Conservation (phyloP, 2,113 vertebrate genomes). For the Lamprotornis superbus region DNA sequence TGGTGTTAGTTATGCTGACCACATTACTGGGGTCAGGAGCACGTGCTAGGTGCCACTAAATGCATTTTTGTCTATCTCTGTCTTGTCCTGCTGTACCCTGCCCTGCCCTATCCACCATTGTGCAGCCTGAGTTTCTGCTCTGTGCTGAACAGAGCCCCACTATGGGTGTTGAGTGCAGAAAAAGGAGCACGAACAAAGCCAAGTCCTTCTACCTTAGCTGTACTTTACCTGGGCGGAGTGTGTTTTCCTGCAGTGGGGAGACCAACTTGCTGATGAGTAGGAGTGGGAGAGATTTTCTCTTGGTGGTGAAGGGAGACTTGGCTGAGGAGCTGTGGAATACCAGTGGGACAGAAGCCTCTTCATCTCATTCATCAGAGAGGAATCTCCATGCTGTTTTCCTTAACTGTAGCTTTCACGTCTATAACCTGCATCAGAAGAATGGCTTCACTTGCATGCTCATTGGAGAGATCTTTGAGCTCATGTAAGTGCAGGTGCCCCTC, state of each 20-base stretch:
- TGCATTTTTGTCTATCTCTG: background rate
- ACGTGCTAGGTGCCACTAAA: background rate
- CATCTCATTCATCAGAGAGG: background rate
- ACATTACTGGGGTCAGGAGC: background rate
- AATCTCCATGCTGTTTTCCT: background rate
- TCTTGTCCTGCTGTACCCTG: background rate
- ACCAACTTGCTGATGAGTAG: background rate
- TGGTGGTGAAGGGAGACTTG: background rate
- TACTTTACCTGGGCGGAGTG: background rate
- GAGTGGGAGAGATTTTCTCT: background rate
- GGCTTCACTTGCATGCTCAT: slow-evolving; percentile 98
- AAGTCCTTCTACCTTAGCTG: background rate
- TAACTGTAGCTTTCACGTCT: slow-evolving; percentile 80
- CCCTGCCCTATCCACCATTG: background rate
- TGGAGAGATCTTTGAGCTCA: slow-evolving; percentile 94
- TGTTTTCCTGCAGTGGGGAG: background rate
- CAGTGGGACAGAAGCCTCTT: background rate
- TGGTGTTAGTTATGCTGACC: background rate
- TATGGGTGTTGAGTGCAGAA: background rate
- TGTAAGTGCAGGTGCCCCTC: slow-evolving; percentile 76
- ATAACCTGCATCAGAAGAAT: slow-evolving; percentile 99
- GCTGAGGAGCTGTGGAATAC: background rate
- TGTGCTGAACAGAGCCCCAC: background rate
- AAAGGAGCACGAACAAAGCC: background rate
- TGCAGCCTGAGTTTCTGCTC: background rate